Percentiles rank a stretch among this genome's conserved stretches.
phyloP scores from a whole-genome alignment of 92 coral and sea anemone species.

The Chrysogorgia sp. region DNA sequence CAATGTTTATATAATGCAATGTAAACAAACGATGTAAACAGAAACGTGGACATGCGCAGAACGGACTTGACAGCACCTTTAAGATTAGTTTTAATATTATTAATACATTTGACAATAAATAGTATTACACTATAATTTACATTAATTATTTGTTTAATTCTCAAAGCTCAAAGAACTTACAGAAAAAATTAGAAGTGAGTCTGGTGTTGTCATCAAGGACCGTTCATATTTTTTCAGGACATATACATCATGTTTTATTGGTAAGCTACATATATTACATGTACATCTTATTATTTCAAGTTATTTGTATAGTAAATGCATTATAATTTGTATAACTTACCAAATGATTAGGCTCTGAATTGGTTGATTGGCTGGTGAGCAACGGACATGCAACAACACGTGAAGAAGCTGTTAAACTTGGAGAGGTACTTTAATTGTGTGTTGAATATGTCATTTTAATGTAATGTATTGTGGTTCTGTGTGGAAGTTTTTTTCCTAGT shows the following conservation, averaged over 20 bases:
- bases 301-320: not conserved
- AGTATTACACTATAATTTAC: too few species aligned
- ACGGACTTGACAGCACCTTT: too few species aligned
- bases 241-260: conserved; percentile 73
- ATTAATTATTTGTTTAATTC: not conserved
- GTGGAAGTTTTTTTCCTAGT: too few species aligned
- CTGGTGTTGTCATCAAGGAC: conserved; percentile 75
- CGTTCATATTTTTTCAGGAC: conserved; percentile 70
- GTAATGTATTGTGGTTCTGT: not conserved
- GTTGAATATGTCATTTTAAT: not conserved
- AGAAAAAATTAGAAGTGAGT: conserved; percentile 47
- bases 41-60: too few species aligned
- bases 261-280: conserved; percentile 51
- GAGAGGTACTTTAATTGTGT: conserved; percentile 77
- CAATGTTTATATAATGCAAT: too few species aligned
- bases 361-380: conserved; percentile 83
- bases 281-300: not conserved
- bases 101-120: too few species aligned
- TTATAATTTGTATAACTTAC: not conserved
- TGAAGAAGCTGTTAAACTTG: conserved; percentile 71
- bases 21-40: too few species aligned
- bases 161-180: conserved; percentile 47
- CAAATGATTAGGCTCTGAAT: conserved; percentile 68
- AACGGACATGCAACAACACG: conserved; percentile 73
- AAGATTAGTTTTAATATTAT: too few species aligned